Percentiles rank a stretch among this genome's conserved stretches.
Conservation (phyloP, 2,797 vertebrate genomes). For the Sebastes vulpes region DNA sequence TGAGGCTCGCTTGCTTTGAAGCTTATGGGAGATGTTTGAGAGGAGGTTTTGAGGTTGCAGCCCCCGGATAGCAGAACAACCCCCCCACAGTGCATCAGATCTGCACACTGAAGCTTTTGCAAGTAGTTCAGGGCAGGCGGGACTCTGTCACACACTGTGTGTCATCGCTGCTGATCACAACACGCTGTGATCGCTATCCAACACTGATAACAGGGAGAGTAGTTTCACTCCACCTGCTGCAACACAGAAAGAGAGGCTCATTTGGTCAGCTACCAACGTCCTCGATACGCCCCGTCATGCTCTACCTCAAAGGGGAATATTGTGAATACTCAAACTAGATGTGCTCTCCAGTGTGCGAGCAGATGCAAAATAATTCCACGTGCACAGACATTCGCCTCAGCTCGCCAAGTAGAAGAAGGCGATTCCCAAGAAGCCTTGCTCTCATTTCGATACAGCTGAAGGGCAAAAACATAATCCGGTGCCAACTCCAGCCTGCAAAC, state of each 20-base stretch:
- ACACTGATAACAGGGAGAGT: rapidly evolving
- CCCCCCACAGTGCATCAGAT: constrained; percentile 13
- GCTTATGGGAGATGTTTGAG: constrained; percentile 17
- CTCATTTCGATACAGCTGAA: constrained; percentile 47
- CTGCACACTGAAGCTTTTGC: neutral
- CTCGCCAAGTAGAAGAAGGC: constrained; percentile 22
- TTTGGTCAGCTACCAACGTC: neutral
- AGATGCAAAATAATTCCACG: constrained; percentile 22
- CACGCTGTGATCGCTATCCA: neutral
- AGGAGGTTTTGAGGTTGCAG: constrained; percentile 5
- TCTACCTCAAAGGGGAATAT: constrained; percentile 18
- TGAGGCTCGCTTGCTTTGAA: constrained; percentile 25
- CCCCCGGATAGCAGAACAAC: constrained; percentile 14
- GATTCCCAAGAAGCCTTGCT: constrained; percentile 33
- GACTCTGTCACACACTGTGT: neutral
- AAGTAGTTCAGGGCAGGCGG: neutral
- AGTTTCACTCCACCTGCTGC: neutral
- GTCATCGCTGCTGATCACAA: neutral
- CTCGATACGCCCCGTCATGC: neutral
- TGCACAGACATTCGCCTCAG: neutral
- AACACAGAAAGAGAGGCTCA: neutral
- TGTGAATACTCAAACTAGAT: constrained; percentile 6
- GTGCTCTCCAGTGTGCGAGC: neutral
- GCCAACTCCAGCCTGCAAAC: constrained; percentile 36
- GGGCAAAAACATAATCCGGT: constrained; percentile 51